Conservation (phyloP, 2,797 vertebrate species). For the Sebastes alutus region DNA sequence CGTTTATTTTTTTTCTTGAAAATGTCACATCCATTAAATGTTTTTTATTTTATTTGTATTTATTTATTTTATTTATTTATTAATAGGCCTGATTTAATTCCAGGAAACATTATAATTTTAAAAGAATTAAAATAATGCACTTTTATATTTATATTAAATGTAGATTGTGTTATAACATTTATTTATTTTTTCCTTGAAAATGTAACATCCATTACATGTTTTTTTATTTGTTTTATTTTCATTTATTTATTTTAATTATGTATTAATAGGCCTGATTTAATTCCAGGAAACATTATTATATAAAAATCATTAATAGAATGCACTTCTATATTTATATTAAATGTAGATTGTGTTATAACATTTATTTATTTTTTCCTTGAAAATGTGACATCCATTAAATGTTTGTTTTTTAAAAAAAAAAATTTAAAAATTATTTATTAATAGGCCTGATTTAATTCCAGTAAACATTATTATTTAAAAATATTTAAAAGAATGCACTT, state of each 20-base stretch:
- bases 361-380: too few relatives aligned
- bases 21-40: neutral
- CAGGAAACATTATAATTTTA: neutral
- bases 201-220: too few relatives aligned
- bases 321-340: constrained; percentile 16
- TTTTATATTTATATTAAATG: constrained; percentile 22
- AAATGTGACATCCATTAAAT: too few relatives aligned
- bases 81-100: constrained; percentile 7
- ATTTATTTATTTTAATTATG: constrained; percentile 10
- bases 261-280: constrained; percentile 21
- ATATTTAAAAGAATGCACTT: neutral
- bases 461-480: neutral
- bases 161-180: too few relatives aligned
- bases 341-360: neutral
- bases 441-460: constrained; percentile 14
- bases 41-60: neutral
- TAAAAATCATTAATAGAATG: neutral
- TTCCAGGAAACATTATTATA: constrained; percentile 5
- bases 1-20: constrained; percentile 44
- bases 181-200: too few relatives aligned
- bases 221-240: neutral
- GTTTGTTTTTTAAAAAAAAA: neutral
- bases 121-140: neutral
- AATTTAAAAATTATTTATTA: neutral
- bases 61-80: constrained; percentile 19